Evolutionary conservation across 2,888 invertebrate species (phyloP).

Genomic region (Cenopis cana): DNA sequence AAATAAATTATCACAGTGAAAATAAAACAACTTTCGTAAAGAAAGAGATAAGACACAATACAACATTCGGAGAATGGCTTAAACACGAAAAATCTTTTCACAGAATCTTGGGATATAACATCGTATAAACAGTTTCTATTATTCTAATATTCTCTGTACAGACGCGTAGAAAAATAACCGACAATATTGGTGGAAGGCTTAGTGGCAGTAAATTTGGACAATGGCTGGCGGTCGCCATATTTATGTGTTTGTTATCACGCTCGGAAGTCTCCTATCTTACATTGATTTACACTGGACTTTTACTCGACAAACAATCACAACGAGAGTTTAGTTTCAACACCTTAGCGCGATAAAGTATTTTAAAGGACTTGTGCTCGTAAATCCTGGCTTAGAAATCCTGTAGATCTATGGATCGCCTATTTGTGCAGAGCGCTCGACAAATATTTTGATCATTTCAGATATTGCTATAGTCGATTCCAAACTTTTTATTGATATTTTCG

Average conservation of each 20-base stretch:
- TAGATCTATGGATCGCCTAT: conserved; percentile 29
- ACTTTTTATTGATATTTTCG: conserved; percentile 5
- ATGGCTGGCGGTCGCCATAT: conserved; percentile 72
- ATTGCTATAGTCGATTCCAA: conserved; percentile 12
- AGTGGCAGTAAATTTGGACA: conserved; percentile 73
- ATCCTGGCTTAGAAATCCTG: conserved; percentile 35
- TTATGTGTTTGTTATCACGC: conserved; percentile 80
- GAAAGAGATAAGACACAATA: conserved; percentile 33
- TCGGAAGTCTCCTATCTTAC: conserved; percentile 72
- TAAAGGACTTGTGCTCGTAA: conserved; percentile 49
- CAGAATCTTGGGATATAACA: conserved; percentile 38
- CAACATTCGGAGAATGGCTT: conserved; percentile 23
- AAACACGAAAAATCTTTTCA: conserved; percentile 43
- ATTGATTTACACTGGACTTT: conserved; percentile 71
- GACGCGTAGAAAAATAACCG: conserved; percentile 59
- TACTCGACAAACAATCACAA: conserved; percentile 69
- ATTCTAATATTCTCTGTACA: conserved; percentile 46
- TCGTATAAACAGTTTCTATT: conserved; percentile 42
- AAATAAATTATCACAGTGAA: conserved; percentile 24
- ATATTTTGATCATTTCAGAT: conserved; percentile 29
- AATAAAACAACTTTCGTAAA: conserved; percentile 35
- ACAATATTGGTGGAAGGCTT: conserved; percentile 59
- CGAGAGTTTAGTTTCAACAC: conserved; percentile 70
- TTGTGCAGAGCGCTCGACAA: conserved; percentile 31
- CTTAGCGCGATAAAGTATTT: conserved; percentile 48